These are phyloP conservation scores for Nothocercus julius DNA, from an alignment of 2,113 vertebrate genomes.

Conservation along the genomic window DNA sequence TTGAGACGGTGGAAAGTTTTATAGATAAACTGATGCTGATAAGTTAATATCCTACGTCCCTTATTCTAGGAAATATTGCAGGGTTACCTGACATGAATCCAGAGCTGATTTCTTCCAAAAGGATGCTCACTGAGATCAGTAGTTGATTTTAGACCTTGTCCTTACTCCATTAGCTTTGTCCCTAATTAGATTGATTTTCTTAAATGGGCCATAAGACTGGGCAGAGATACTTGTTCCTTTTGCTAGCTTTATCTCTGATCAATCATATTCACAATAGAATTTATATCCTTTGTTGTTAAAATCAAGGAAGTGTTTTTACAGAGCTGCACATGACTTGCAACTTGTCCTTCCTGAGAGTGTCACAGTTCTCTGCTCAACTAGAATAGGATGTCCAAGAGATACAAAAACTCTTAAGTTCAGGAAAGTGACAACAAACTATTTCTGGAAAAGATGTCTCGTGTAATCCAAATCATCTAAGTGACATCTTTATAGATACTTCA, in stretches of 20 bases:
- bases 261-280: not conserved
- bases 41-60: not conserved
- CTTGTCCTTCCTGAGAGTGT: not conserved
- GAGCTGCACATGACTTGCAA: not conserved
- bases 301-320: not conserved
- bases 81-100: not conserved
- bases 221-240: not conserved
- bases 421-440: not conserved
- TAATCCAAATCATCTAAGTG: not conserved
- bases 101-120: not conserved
- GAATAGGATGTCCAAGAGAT: not conserved
- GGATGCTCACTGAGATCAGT: not conserved
- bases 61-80: not conserved
- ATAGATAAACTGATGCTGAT: not conserved
- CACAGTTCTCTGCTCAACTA: not conserved
- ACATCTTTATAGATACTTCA: not conserved
- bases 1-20: not conserved
- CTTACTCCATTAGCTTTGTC: not conserved
- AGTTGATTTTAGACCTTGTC: not conserved
- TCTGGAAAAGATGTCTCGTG: not conserved
- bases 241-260: not conserved
- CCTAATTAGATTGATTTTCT: not conserved
- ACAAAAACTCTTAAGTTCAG: not conserved
- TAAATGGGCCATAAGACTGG: not conserved
- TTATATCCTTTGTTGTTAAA: not conserved